These are phyloP conservation scores for Enteromius paludinosus DNA, from an alignment of 2,797 vertebrate species.

Conservation along the genomic window DNA sequence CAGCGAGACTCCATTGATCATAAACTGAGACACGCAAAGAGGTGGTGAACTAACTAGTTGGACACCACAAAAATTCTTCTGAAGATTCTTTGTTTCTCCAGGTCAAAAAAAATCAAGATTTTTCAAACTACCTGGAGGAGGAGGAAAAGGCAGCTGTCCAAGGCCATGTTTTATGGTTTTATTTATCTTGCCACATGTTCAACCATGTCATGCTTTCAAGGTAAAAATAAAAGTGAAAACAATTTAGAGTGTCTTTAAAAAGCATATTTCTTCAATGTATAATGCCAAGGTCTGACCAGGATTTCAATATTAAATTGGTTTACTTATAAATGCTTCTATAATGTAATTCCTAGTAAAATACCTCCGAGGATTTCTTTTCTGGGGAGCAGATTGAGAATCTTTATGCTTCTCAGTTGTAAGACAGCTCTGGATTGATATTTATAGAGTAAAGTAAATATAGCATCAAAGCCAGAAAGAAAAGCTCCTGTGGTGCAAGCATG, in stretches of 20 bases:
- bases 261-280: not conserved
- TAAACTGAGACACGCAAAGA: slow-evolving; percentile 65
- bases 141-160: slow-evolving; percentile 42
- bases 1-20: slow-evolving; percentile 69
- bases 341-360: slow-evolving; percentile 6
- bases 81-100: slow-evolving; percentile 39
- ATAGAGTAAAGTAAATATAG: slow-evolving; percentile 56
- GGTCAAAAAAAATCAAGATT: slow-evolving; percentile 24
- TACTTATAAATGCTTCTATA: not conserved
- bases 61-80: slow-evolving; percentile 46
- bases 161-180: slow-evolving; percentile 55
- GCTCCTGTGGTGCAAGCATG: slow-evolving; percentile 20
- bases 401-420: slow-evolving; percentile 63
- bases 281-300: not conserved
- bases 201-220: slow-evolving; percentile 27
- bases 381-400: slow-evolving; percentile 59
- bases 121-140: slow-evolving; percentile 62
- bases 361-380: slow-evolving; percentile 42
- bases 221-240: slow-evolving; percentile 38
- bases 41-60: slow-evolving; percentile 63
- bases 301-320: not conserved
- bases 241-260: slow-evolving; percentile 29
- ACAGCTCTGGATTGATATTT: slow-evolving; percentile 62
- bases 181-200: slow-evolving; percentile 56
- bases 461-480: slow-evolving; percentile 46